A percentile compares a stretch with the other conserved stretches of the same genome.
These are phyloP conservation scores for Pangasius mekongensis DNA, from an alignment of 2,797 vertebrate genomes.

Conservation along the genomic window DNA sequence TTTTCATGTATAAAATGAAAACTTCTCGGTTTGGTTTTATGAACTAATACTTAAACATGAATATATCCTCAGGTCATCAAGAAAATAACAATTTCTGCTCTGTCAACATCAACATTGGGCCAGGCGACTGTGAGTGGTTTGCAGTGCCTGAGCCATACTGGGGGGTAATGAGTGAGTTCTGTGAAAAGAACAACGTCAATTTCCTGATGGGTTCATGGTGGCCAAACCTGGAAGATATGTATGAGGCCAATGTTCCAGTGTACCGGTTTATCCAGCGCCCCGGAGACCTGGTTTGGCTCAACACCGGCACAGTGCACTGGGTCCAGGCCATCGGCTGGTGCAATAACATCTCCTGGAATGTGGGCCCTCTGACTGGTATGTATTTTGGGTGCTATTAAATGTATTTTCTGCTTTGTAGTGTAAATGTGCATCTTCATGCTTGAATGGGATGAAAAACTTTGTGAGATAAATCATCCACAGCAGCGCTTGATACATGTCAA, in stretches of 20 bases:
- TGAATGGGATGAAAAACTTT: not conserved
- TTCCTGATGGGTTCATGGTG: conserved; percentile 99
- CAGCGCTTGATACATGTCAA: not conserved
- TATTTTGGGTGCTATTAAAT: not conserved
- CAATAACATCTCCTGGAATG: conserved; percentile 98
- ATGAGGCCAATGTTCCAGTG: conserved; percentile 94
- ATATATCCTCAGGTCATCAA: conserved; percentile 87
- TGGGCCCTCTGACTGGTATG: conserved; percentile 93
- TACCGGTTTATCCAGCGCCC: conserved; percentile 99
- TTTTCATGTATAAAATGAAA: not conserved
- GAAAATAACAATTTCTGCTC: conserved; percentile 99
- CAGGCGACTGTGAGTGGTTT: conserved; percentile 99
- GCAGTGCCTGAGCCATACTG: conserved; percentile 97
- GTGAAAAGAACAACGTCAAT: conserved; percentile 98
- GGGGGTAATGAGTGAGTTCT: conserved; percentile 95
- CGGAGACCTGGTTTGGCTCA: conserved; percentile 98
- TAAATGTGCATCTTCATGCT: not conserved
- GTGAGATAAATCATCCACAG: not conserved
- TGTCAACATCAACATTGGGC: conserved; percentile 98
- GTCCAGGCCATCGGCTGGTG: conserved; percentile 98
- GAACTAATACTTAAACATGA: not conserved
- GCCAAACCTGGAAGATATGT: conserved; percentile 97
- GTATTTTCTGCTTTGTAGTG: not conserved
- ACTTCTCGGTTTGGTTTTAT: not conserved
- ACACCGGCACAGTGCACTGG: conserved; percentile 99